Evolutionary conservation across 2,888 invertebrate species (phyloP), one percentile per base, ranked within the genome.

Genomic region (Platycheirus albimanus): DNA sequence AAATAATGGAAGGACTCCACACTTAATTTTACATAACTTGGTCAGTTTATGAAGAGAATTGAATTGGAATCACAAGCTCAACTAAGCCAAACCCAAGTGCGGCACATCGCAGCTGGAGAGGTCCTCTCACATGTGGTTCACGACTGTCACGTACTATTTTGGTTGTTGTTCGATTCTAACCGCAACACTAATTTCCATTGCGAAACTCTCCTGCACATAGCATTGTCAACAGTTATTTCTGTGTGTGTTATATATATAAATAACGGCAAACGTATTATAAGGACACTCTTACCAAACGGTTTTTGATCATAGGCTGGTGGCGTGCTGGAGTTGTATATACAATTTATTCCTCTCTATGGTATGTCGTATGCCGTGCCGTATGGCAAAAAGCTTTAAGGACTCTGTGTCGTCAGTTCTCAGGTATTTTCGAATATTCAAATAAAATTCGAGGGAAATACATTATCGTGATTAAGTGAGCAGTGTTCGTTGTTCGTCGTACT

Each of bases 401-500:
- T 30, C 7, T 6, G n/a, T 1, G 1, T 17, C 24, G 17, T 13
- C 28, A 20, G 45, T n/a, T n/a, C 52, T 66, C 67, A 67, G 63
- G 78, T 78, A 69, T 74, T 78, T 52, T 43, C 54, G 56, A 72
- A 72, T 78, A 83, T 83, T 83, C 78, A 78, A 83, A 83, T 83
- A 83, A 83, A 83, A 78, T 83, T 77, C 72, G 78, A 69, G 49
- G 74, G 69, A 78, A 78, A 78, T 72, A 83, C 83, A 83, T 83
- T 83, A 83, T 83, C 78, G 83, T 83, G 83, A 83, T 83, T 78
- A 83, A 83, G 83, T 83, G 83, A 78, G 78, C 72, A 83, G 67
- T 64, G 83, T 64, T 67, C 78, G 78, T 69, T 45, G 43, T 30
- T 61, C 43, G 83, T 67, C 51, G 66, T 58, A 49, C 64, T 28